A percentile compares a stretch with the other conserved stretches of the same genome.
These are phyloP conservation scores for Littorina saxatilis DNA, from an alignment of 1,140 invertebrate genomes.

Conservation along the genomic window DNA sequence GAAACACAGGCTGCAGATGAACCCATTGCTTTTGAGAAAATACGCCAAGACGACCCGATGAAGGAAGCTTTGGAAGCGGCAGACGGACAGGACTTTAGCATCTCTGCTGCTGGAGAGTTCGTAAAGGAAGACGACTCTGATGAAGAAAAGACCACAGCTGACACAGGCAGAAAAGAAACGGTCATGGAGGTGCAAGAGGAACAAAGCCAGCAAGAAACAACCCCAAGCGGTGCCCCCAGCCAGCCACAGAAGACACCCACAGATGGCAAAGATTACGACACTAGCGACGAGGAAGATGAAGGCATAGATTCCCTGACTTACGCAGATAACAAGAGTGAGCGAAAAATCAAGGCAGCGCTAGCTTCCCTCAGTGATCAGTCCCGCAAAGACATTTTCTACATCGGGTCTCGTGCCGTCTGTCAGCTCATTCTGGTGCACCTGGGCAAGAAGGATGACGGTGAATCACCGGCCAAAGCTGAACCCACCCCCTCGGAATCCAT, in stretches of 20 bases:
- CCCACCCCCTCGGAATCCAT: too few relatives aligned
- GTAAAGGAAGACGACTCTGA: neutral
- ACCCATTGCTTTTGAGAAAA: neutral
- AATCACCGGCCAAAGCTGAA: too few relatives aligned
- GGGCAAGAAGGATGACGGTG: too few relatives aligned
- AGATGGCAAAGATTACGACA: too few relatives aligned
- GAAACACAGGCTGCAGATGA: neutral
- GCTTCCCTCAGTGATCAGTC: neutral
- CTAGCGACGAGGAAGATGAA: neutral
- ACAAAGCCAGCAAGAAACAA: too few relatives aligned
- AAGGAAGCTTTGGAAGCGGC: neutral
- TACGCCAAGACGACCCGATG: neutral
- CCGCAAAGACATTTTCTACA: conserved; percentile 10
- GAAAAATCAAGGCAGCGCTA: neutral
- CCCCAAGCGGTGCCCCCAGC: too few relatives aligned
- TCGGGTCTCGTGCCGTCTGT: conserved; percentile 14
- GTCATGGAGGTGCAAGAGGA: too few relatives aligned
- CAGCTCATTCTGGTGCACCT: neutral
- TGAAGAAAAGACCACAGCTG: too few relatives aligned
- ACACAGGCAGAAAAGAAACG: too few relatives aligned
- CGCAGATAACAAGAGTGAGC: neutral
- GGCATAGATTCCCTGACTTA: neutral
- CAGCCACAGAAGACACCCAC: too few relatives aligned
- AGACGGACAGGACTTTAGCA: neutral
- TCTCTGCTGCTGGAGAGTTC: neutral